Conservation (phyloP, 2,888 invertebrate genomes). For the Aphidoletes aphidimyza region DNA sequence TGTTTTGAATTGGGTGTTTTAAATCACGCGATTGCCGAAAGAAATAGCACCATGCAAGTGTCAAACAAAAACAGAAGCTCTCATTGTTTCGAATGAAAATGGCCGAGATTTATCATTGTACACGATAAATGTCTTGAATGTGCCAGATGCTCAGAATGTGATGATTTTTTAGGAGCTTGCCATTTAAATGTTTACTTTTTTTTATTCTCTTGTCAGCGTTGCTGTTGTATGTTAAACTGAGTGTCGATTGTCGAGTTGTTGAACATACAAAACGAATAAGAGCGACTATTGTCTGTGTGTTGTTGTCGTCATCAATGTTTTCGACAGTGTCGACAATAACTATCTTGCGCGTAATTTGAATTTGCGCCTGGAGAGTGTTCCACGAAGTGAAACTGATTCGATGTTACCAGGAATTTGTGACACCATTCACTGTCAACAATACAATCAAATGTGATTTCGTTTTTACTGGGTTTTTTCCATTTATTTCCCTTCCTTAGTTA, state of each 20-base stretch:
- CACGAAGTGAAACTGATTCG: slow-evolving; percentile 24
- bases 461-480: background rate
- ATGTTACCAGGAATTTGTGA: slow-evolving; percentile 30
- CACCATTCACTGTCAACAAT: background rate
- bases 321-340: background rate
- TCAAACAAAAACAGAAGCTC: background rate
- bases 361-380: background rate
- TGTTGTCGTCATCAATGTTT: background rate
- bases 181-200: background rate
- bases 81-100: slow-evolving; percentile 6
- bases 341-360: background rate
- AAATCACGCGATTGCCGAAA: background rate
- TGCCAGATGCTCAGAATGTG: background rate
- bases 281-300: background rate
- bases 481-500: background rate
- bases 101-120: background rate
- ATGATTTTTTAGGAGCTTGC: slow-evolving; percentile 4
- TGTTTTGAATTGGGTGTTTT: background rate
- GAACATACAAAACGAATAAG: background rate
- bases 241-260: slow-evolving; percentile 1
- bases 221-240: background rate
- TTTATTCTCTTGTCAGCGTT: no score
- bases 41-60: slow-evolving; percentile 27
- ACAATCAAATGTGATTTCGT: background rate
- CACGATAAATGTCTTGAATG: slow-evolving; percentile 14